Percentiles rank a stretch among this genome's conserved stretches.
phyloP scores from a whole-genome alignment of 2,888 invertebrate species.

The Odontocolon sp. region DNA sequence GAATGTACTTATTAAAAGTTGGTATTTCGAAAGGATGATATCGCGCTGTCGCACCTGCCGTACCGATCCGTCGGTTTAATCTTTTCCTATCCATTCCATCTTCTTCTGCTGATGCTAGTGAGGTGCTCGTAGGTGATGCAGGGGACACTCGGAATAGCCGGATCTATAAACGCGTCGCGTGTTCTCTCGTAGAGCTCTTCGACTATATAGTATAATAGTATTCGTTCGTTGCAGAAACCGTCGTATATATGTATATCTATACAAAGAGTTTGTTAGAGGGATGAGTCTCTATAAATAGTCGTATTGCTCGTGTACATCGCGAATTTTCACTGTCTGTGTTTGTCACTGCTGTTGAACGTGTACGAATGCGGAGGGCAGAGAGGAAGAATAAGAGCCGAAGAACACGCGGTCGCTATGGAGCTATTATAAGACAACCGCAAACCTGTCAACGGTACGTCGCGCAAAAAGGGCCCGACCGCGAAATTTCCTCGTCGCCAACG shows the following conservation, averaged over 20 bases:
- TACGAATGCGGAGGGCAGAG: slow-evolving; percentile 34
- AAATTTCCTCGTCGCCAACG: slow-evolving; percentile 67
- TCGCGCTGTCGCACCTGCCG: slow-evolving; percentile 22
- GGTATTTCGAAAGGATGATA: neutral
- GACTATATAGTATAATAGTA: slow-evolving; percentile 23
- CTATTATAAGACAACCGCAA: slow-evolving; percentile 79
- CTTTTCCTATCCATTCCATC: slow-evolving; percentile 12
- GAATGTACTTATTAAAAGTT: too few relatives aligned
- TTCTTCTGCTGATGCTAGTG: slow-evolving; percentile 9
- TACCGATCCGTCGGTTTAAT: slow-evolving; percentile 35
- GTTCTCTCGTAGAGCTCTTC: neutral
- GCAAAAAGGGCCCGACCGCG: slow-evolving; percentile 67
- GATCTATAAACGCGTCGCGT: slow-evolving; percentile 46
- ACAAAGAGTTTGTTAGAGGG: slow-evolving; percentile 17
- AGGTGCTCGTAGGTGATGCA: slow-evolving; percentile 17
- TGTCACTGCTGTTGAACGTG: neutral
- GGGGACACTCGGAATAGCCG: slow-evolving; percentile 49
- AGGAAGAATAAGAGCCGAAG: too few relatives aligned
- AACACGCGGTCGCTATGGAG: slow-evolving; percentile 61
- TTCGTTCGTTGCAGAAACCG: slow-evolving; percentile 15
- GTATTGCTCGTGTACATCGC: slow-evolving; percentile 1
- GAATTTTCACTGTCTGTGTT: neutral
- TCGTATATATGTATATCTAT: slow-evolving; percentile 13
- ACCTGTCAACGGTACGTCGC: slow-evolving; percentile 75
- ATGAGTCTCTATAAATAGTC: slow-evolving; percentile 34